These are phyloP conservation scores for Heliconius hermathena DNA, from an alignment of 1,140 invertebrate species.

Conservation along the genomic window DNA sequence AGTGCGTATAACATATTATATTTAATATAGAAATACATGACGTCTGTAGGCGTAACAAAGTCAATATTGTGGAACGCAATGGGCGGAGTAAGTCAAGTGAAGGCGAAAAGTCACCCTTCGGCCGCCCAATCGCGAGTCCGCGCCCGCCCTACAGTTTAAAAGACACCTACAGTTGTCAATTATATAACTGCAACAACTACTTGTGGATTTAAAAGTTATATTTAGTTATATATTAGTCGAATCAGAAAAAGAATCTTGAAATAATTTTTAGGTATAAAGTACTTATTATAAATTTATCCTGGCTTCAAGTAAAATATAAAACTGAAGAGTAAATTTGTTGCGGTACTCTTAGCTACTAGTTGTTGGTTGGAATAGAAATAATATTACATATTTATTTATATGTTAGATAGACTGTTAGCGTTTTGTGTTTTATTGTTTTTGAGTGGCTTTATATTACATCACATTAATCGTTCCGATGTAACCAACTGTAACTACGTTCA, in stretches of 20 bases:
- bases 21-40: not conserved
- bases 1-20: too few species aligned
- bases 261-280: not conserved
- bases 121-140: constrained; percentile 66
- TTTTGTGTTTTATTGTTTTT: too few species aligned
- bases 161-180: constrained; percentile 64
- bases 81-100: constrained; percentile 74
- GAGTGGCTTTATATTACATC: too few species aligned
- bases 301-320: not conserved
- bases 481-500: too few species aligned
- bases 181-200: constrained; percentile 46
- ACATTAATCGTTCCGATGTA: too few species aligned
- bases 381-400: too few species aligned
- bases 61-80: constrained; percentile 44
- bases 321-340: too few species aligned
- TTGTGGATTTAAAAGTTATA: constrained; percentile 29
- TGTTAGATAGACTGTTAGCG: too few species aligned
- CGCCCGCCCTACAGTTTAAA: constrained; percentile 71
- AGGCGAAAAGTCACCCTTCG: constrained; percentile 74
- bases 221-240: not conserved
- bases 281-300: not conserved
- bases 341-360: too few species aligned
- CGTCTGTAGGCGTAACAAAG: constrained; percentile 41
- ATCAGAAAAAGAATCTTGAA: not conserved
- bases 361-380: too few species aligned